Evolutionary conservation across 30 jellyfish, hydroid and myxozoan species (phyloP), one percentile per base, ranked within the genome.

Genomic region (Haliclystus octoradiatus): DNA sequence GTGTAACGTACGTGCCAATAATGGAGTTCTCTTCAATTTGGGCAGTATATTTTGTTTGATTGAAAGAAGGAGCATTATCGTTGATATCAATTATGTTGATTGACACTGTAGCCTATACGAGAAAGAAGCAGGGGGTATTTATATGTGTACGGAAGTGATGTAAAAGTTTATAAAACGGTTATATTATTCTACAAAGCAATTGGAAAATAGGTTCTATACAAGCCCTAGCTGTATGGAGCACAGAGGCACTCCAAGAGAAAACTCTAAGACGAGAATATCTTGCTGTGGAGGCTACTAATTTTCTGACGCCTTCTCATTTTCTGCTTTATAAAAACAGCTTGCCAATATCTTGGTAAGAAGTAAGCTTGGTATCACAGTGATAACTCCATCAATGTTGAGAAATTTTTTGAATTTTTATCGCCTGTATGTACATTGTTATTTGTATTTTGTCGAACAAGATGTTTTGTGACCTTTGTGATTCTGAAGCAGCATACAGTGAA

Each of bases 31-130:
- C 92, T 26, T 47, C 26, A 22, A 65, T 71, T 19, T 26, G 15
- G 14, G 79, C 81, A 33, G 26, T 34, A 66, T 68, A 80, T 1
- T 73, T 74, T 2, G 77, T 70, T 30, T 66, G 73, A 28, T 31
- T 52, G 72, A 88, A 88, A 28, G 62, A 51, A 4, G 97, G 97
- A 32, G 50, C 49, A 63, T 88, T 88, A 67, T 88, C 97, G 63
- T 88, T 88, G 5, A 52, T 51, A 65, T 88, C 97, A 2, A 88
- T 85, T 33, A 84, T 40, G 14, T 51, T 33, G 1, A 84, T 52
- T 13, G 53, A 63, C 19, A 84, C 95, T 5, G n/a, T 49, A 4
- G 79, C 70, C 95, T 83, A 50, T 24, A 75, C 57, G 1, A 26
- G 23, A 63, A 72, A 3, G 2, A 52, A 62, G 2, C 49, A 19